Percentiles rank a stretch among this genome's conserved stretches.
These are phyloP conservation scores for Numenius arquata DNA, from an alignment of 2,113 vertebrate species.

Conservation along the genomic window DNA sequence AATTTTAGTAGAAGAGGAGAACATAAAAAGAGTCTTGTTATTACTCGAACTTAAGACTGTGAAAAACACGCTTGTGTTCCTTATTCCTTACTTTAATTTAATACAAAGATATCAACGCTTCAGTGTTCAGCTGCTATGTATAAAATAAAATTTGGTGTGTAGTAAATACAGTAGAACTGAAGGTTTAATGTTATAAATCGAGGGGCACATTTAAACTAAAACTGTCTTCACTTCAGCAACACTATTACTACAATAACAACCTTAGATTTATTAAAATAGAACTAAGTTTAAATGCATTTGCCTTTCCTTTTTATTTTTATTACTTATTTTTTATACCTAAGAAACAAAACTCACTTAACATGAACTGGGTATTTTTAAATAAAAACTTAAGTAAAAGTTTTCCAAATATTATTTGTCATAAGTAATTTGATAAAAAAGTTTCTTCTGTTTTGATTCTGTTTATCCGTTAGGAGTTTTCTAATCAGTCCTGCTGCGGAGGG, in stretches of 20 bases:
- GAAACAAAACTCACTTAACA: background rate
- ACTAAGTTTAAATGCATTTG: background rate
- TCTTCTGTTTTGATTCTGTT: background rate
- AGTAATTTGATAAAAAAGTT: background rate
- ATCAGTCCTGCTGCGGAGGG: background rate
- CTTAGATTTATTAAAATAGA: conserved; percentile 39
- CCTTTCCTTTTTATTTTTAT: conserved; percentile 30
- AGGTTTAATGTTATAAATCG: conserved; percentile 4
- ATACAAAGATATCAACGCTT: background rate
- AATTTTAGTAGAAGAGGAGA: background rate
- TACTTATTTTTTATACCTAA: background rate
- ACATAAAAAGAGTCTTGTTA: background rate
- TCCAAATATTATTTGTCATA: background rate
- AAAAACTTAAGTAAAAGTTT: background rate
- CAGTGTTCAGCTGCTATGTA: background rate
- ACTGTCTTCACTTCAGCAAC: background rate
- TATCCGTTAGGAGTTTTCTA: background rate
- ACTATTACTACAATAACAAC: background rate
- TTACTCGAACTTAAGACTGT: background rate
- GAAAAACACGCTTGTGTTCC: background rate
- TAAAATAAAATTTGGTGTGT: background rate
- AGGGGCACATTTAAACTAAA: background rate
- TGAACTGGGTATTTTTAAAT: background rate
- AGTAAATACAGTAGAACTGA: conserved; percentile 30
- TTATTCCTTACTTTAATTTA: conserved; percentile 17